Evolutionary conservation across 1,140 invertebrate genomes (phyloP), one percentile per base, ranked within the genome.

Genomic region (Drosophila sp.): DNA sequence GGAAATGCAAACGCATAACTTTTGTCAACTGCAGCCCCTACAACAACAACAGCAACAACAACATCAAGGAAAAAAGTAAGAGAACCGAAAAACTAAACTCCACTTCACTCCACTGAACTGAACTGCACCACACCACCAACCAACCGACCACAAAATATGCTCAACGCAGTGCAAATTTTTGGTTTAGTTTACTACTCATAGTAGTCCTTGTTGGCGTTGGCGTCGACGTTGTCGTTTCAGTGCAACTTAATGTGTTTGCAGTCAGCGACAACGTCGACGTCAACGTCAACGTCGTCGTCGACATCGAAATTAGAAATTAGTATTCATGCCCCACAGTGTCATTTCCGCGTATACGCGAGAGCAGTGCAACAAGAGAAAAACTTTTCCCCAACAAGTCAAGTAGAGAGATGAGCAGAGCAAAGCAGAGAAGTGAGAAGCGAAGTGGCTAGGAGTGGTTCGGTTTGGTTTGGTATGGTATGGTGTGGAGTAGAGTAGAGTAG

Each of bases 241-340:
- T 29, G 54, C 68, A 82, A 77, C 84, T 82, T 86, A 82, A 89
- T 86, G 80, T 80, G 80, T 74, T 89, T 60, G 63, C 41, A 41
- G 4, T 11, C 41, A 47, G n/a, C 60, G n/a, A 23, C 47, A 47
- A 35, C 66, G 38, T 54, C 41, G 41, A 60, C 38, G 33, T 64
- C 62, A 32, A 61, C 40, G 72, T 66, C 72, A 17, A 17, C 17
- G 17, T 17, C 70, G 69, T 66, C 60, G 64, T 63, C 64, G 66
- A 80, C 72, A 80, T 70, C 84, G 54, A 87, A 89, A 89, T 89
- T 89, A 89, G 76, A 87, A 87, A 89, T 89, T 87, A 87, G 84
- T 87, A 87, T 87, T 87, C 80, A 87, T 84, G 84, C 84, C 84
- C 77, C 66, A 80, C 84, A 89, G 80, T 89, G 84, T 89, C 84